Conservation (phyloP, 2,113 vertebrate genomes). For the Cyanocitta stelleri region DNA sequence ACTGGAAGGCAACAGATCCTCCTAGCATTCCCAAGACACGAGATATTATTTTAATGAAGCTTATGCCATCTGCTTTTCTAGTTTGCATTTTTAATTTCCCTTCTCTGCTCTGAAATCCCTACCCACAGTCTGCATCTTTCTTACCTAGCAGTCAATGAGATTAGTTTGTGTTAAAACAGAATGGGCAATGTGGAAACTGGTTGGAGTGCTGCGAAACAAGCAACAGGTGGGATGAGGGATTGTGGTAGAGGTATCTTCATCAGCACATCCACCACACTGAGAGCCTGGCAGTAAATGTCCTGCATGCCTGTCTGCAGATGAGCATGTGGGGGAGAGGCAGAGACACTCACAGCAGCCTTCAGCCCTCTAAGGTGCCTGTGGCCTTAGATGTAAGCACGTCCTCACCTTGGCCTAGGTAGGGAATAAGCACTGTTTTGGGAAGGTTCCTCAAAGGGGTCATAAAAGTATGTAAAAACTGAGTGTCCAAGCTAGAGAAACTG, state of each 20-base stretch:
- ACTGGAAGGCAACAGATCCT: not conserved
- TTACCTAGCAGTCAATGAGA: not conserved
- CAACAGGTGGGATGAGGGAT: not conserved
- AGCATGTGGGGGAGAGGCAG: not conserved
- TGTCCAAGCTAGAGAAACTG: not conserved
- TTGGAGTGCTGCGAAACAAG: not conserved
- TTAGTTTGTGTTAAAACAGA: not conserved
- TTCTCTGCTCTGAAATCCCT: not conserved
- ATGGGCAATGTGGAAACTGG: not conserved
- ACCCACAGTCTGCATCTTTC: not conserved
- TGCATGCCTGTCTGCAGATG: not conserved
- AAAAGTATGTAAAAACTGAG: not conserved
- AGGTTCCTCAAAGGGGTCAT: not conserved
- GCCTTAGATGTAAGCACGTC: not conserved
- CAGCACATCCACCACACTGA: not conserved
- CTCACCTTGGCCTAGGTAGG: not conserved
- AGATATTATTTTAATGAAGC: conserved; percentile 40
- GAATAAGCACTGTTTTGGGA: not conserved
- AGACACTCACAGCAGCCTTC: not conserved
- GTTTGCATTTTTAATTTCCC: conserved; percentile 11
- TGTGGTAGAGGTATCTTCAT: not conserved
- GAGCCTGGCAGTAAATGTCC: not conserved
- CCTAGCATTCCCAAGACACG: not conserved
- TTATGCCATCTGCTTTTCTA: conserved; percentile 38
- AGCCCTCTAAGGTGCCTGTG: not conserved